Conservation (phyloP, 2,113 vertebrate genomes). For the Ploceus nigricollis region DNA sequence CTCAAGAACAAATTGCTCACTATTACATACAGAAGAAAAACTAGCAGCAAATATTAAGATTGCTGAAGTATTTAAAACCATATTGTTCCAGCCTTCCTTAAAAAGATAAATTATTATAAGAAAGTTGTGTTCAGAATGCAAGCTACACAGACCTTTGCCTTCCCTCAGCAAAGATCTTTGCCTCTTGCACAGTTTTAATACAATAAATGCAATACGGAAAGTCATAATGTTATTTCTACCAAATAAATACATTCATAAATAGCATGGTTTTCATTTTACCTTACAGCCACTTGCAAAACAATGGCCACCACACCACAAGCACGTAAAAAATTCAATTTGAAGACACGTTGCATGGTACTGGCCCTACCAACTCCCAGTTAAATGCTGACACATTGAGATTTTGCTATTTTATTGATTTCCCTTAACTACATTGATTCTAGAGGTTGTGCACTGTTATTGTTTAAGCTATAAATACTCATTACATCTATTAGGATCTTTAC, state of each 20-base stretch:
- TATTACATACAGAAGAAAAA: background rate
- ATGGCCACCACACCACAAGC: background rate
- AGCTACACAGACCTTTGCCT: background rate
- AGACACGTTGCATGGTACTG: background rate
- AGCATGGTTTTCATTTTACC: background rate
- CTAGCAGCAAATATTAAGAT: background rate
- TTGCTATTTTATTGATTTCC: constrained; percentile 55
- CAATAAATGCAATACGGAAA: background rate
- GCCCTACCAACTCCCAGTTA: background rate
- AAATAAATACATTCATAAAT: background rate
- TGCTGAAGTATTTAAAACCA: background rate
- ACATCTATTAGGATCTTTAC: background rate
- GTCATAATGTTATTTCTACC: background rate
- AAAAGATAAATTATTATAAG: background rate
- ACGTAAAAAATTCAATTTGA: background rate
- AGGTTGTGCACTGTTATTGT: background rate
- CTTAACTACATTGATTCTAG: constrained; percentile 55
- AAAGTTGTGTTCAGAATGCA: background rate
- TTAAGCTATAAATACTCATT: constrained; percentile 50
- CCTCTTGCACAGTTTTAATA: background rate
- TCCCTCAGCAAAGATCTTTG: background rate
- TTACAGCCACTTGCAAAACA: background rate
- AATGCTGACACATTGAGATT: constrained; percentile 37
- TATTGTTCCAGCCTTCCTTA: background rate
- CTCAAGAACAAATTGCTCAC: background rate